Evolutionary conservation across 2,113 vertebrate genomes (phyloP), one percentile per base, ranked within the genome.

Genomic region (Menidia beryllina): DNA sequence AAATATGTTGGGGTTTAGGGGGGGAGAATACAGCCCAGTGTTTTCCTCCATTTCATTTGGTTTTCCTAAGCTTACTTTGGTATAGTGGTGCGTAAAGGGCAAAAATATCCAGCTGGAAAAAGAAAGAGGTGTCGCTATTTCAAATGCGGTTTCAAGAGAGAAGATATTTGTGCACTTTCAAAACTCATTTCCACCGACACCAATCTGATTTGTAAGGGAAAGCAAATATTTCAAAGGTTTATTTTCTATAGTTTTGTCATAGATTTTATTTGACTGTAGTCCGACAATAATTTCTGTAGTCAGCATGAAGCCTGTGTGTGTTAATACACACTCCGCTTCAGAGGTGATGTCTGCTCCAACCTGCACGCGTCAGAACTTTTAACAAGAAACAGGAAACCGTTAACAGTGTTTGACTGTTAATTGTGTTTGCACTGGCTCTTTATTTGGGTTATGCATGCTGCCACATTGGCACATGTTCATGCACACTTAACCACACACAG

Each of bases 1-100:
- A 56, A 72, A 45, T 80, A 27, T 38, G 49, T 51, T 59, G 0
- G 73, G 55, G 66, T 57, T 24, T 56, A 36, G 60, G 57, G 62
- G 27, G 66, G 20, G 66, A 87, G 82, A 90, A 89, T 86, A 80
- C 84, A 48, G 82, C 24, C 76, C 86, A 84, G 76, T 91, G 89
- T 91, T 89, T 71, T 72, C 61, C 75, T 49, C 38, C 0, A 15
- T 59, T 34, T 20, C 24, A 20, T 69, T 68, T 53, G 43, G 73
- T 69, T 73, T 64, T 83, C 20, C 47, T 26, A 38, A 73, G 8
- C 64, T 58, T 48, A 68, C 56, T 60, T 49, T 43, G 61, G 57
- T 48, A 41, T 58, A 76, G 75, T 43, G 61, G 68, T 36, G 56
- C 61, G 63, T 72, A 52, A 55, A 59, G 53, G 82, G 78, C 65